These are phyloP conservation scores for Cyanoramphus novaezelandiae DNA, from an alignment of 2,113 vertebrate genomes.

Conservation along the genomic window DNA sequence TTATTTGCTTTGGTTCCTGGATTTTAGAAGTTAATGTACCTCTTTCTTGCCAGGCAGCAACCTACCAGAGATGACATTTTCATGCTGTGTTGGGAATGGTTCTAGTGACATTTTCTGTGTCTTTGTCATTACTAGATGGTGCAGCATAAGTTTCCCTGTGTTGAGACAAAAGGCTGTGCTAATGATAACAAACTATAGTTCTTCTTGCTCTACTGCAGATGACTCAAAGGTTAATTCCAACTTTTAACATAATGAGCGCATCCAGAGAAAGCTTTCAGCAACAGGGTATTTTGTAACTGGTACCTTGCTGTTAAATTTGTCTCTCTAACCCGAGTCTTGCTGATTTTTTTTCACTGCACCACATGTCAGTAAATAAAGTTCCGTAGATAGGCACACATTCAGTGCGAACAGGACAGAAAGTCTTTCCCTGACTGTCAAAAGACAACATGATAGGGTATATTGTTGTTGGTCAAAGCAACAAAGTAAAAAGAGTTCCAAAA, in stretches of 20 bases:
- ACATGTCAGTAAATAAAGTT: neutral
- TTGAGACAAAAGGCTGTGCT: constrained; percentile 27
- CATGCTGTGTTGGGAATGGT: neutral
- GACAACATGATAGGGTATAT: neutral
- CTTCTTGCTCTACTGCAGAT: neutral
- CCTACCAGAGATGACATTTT: neutral
- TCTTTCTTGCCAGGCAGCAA: neutral
- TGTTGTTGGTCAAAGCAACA: neutral
- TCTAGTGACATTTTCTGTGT: neutral
- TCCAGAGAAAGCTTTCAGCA: neutral
- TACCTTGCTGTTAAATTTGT: neutral
- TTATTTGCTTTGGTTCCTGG: neutral
- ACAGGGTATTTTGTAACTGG: neutral
- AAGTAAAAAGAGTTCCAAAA: neutral
- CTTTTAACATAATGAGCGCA: constrained; percentile 18
- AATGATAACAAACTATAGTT: neutral
- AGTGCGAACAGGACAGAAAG: neutral
- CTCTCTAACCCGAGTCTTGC: neutral
- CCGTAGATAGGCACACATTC: neutral
- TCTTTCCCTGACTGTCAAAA: neutral
- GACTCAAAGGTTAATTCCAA: constrained; percentile 42
- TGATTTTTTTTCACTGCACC: neutral
- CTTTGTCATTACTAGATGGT: neutral
- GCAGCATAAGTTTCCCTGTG: neutral
- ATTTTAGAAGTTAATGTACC: neutral